A percentile compares a stretch with the other conserved stretches of the same genome.
phyloP scores from a whole-genome alignment of 2,797 vertebrate species.

The Heterohyrax brucei region DNA sequence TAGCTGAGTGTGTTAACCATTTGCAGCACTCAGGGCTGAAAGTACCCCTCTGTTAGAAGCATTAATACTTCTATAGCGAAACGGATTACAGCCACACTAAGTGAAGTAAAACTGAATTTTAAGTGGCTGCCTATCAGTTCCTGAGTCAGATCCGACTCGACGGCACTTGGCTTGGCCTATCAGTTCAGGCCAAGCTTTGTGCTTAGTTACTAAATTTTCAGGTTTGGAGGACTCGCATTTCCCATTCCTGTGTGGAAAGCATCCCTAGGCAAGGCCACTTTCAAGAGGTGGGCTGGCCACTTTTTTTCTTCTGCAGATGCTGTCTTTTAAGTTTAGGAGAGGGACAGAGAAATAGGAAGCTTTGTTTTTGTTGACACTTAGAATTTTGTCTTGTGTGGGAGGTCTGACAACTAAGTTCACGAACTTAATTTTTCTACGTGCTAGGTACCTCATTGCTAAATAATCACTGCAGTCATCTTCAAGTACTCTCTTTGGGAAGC shows the following conservation, averaged over 20 bases:
- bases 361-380: neutral
- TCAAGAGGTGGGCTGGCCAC: neutral
- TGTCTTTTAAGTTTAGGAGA: neutral
- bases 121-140: too few relatives aligned
- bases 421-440: too few relatives aligned
- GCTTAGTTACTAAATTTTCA: neutral
- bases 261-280: neutral
- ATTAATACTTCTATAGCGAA: neutral
- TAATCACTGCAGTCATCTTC: too few relatives aligned
- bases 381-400: slow-evolving; percentile 15
- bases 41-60: neutral
- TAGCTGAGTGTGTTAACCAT: too few relatives aligned
- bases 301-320: neutral
- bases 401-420: too few relatives aligned
- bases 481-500: too few relatives aligned
- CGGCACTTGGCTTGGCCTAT: neutral
- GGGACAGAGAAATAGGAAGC: neutral
- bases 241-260: neutral
- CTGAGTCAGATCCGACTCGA: too few relatives aligned
- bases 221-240: slow-evolving; percentile 1
- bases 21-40: neutral
- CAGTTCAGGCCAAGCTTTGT: neutral
- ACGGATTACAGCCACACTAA: neutral
- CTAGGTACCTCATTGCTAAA: too few relatives aligned
- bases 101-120: neutral